Evolutionary conservation across 2,888 invertebrate genomes (phyloP), one percentile per base, ranked within the genome.

Genomic region (Xestia c-nigrum): DNA sequence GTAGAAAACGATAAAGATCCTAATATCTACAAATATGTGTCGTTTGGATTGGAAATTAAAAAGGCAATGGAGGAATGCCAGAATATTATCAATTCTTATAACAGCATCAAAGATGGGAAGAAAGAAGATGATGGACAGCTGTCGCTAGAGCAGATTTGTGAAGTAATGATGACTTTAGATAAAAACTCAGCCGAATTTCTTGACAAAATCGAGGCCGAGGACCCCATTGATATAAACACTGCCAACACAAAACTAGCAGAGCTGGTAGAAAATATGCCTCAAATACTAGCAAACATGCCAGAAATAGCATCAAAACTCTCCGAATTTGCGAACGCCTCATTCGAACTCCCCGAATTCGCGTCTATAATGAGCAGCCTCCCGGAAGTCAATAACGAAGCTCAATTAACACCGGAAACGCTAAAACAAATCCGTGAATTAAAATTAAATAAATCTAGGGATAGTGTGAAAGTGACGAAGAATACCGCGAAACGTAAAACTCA

Each of bases 21-120:
- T 0, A 94, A 93, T 64, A 91, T 95, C 0, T 94, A 94, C 63
- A 96, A 96, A 50, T 96, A 96, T 57, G 94, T 96, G 0, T 94
- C 94, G 0, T 96, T 96, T 46, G 96, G 96, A 0, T 55, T 96
- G 43, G 96, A 96, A 89, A 95, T 96, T 9, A 96, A 96, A 78
- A 96, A 95, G 81, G 96, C 96, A 0, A 96, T 96, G 95, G 96
- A 96, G 75, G 96, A 96, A 61, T 96, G 96, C 80, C 96, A 96
- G 88, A 95, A 95, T 84, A 95, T 96, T 38, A 96, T 96, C 4
- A 95, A 95, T 66, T 95, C 96, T 0, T 96, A 95, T 40, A 95
- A 94, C 81, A 93, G 90, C 80, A 92, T 93, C 72, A 93, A 93
- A 16, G 91, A 92, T 1, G 92, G 91, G 0, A 92, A 91, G 1